Base-by-base conservation (phyloP, 2,888 invertebrate species). In the Hartigia nigra region DNA sequence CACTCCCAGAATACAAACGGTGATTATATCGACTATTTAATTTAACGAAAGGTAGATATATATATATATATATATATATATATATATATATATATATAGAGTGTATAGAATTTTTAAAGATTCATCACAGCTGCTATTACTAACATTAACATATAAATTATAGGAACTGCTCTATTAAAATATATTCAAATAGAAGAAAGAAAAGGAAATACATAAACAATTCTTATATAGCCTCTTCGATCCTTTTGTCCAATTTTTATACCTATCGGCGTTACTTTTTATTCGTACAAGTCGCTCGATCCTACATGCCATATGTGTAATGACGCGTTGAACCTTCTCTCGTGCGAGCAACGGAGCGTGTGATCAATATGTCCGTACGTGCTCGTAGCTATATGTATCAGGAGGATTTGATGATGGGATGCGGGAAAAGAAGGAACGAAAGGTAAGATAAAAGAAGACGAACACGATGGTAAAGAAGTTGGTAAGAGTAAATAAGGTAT, bases 361-460 rank as follows among this genome's bases (percentile, higher is more conserved):
- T 84, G 81, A 84, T 84, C 84, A 82, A 84, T 84, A 82, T 77
- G 75, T 74, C 34, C 37, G 78, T 78, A 76, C 77, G 79, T 79
- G 77, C 72, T 77, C 69, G 76, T 31, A 72, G 31, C 72, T 32
- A 31, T 32, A 14, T 32, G 72, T 55, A 55, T 23, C 55, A 55
- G 55, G 55, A 55, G 23, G 23, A 55, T 55, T 55, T 69, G 55
- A 77, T 69, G 69, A 77, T 75, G 72, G 72, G 72, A 72, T 5
- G 5, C 31, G 12, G 12, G 12, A 31, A 72, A 12, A 72, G 72
- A 5, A 72, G 72, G 72, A 72, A 55, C 23, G 39, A 23, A 23
- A 55, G 9, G 55, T 55, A 55, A 55, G 55, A 55, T 55, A 55
- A 32, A 72, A 31, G 72, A 72, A 72, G 32, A 55, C 23, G 55